Evolutionary conservation across 1,140 invertebrate species (phyloP), one percentile per base, ranked within the genome.

Genomic region (Dermatophagoides farinae): DNA sequence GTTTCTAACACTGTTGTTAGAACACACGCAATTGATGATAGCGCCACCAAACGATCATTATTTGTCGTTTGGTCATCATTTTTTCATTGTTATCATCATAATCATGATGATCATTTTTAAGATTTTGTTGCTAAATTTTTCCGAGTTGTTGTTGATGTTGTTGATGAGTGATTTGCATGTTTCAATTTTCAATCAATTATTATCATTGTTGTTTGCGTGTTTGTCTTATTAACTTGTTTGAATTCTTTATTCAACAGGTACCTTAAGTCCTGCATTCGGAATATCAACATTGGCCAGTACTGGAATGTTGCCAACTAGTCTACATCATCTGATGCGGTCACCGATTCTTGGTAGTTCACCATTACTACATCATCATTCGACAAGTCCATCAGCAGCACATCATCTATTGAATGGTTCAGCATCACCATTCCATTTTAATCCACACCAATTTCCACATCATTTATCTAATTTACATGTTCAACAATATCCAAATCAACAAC

Each of bases 231-330:
- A n/a, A 31, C 31, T 4, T 50, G 2, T 20, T 20, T 18, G 20
- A 8, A 8, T 18, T 25, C 47, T 12, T 50, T n/a, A n/a, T 50
- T n/a, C 20, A 18, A 20, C 57, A 65, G 64, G 64, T 40, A 63
- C 66, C 1, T 39, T 67, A 6, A 67, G 66, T 64, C 66, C 66
- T 25, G 55, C 67, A 39, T 62, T 67, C n/a, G 65, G 66, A 20
- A 49, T 62, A 31, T 31, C 31, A 31, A 31, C 31, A 31, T 31
- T 8, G 16, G 41, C 57, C 57, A 12, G 60, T 62, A 14, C 49
- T 53, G 44, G 43, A 1, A 31, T 60, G 20, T 64, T 66, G 2
- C 41, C 63, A n/a, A 37, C 50, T 16, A 31, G 31, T 31, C 31
- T 62, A 18, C 63, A 64, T 61, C 66, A 60, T n/a, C 47, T 57